A percentile compares a stretch with the other conserved stretches of the same genome.
These are phyloP conservation scores for Dryas iulia DNA, from an alignment of 1,140 invertebrate species.

Conservation along the genomic window DNA sequence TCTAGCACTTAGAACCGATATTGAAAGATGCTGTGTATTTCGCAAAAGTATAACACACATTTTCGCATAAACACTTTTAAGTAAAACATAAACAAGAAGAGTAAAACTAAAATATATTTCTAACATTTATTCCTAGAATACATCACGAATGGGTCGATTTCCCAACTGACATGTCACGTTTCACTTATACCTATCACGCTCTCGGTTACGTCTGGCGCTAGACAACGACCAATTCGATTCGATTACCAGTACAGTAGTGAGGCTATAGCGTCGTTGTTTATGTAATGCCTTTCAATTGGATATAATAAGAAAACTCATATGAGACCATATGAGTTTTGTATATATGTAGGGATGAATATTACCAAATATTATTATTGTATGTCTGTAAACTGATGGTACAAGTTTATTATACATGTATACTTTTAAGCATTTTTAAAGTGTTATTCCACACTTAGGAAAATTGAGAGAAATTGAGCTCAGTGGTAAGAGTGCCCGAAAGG, in stretches of 20 bases:
- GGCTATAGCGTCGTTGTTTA: background rate
- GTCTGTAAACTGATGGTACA: no score
- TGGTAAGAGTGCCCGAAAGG: no score
- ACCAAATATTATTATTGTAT: no score
- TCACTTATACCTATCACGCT: background rate
- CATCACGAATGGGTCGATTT: background rate
- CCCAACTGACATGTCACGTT: background rate
- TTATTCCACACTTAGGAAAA: no score
- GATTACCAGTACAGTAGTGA: background rate
- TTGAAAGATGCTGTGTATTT: background rate
- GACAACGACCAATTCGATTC: background rate
- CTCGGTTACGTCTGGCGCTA: background rate
- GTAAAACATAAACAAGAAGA: background rate
- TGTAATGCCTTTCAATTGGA: background rate
- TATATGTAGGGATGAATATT: no score
- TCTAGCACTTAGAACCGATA: background rate
- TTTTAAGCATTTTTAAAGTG: no score
- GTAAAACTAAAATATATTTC: no score
- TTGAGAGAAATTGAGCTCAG: no score
- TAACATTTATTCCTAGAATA: background rate
- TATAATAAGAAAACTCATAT: background rate
- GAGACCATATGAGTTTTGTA: no score
- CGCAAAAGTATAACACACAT: background rate
- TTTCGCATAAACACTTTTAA: background rate
- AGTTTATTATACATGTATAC: no score